phyloP scores from a whole-genome alignment of 2,888 invertebrate genomes.

The Agrotis segetum region DNA sequence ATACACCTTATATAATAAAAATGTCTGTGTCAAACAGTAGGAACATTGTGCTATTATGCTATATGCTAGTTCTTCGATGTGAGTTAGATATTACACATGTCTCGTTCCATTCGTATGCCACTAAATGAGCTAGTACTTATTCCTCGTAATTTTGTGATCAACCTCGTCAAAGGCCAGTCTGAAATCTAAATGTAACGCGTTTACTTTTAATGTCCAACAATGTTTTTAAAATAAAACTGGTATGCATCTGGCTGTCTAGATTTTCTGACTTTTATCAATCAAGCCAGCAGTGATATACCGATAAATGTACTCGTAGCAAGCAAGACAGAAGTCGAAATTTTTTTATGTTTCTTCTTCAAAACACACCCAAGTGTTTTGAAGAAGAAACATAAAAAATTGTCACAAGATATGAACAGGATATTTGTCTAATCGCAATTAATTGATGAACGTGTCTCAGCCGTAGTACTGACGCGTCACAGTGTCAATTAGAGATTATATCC shows the following conservation, averaged over 20 bases:
- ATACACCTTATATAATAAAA: too few species aligned
- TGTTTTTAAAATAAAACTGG: not conserved
- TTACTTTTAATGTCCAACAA: not conserved
- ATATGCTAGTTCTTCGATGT: not conserved
- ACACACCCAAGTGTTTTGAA: not conserved
- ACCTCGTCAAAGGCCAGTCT: not conserved
- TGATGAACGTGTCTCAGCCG: constrained; percentile 19
- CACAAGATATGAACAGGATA: constrained; percentile 20
- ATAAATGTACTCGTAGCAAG: not conserved
- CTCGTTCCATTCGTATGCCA: not conserved
- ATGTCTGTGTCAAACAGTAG: too few species aligned
- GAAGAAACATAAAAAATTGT: constrained; percentile 1
- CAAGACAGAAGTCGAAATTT: not conserved
- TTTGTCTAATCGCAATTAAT: constrained; percentile 42
- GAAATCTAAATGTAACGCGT: not conserved
- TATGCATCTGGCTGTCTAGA: not conserved
- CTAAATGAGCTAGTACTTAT: not conserved
- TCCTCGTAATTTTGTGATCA: not conserved
- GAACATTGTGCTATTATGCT: too few species aligned
- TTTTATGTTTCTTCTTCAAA: too few species aligned
- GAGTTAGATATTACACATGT: too few species aligned
- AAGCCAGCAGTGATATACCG: too few species aligned
- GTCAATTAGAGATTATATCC: constrained; percentile 50
- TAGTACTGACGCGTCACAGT: constrained; percentile 18
- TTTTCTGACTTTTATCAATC: too few species aligned